A percentile compares a stretch with the other conserved stretches of the same genome.
These are phyloP conservation scores for Scaeva pyrastri DNA, from an alignment of 2,888 invertebrate species.

Conservation along the genomic window DNA sequence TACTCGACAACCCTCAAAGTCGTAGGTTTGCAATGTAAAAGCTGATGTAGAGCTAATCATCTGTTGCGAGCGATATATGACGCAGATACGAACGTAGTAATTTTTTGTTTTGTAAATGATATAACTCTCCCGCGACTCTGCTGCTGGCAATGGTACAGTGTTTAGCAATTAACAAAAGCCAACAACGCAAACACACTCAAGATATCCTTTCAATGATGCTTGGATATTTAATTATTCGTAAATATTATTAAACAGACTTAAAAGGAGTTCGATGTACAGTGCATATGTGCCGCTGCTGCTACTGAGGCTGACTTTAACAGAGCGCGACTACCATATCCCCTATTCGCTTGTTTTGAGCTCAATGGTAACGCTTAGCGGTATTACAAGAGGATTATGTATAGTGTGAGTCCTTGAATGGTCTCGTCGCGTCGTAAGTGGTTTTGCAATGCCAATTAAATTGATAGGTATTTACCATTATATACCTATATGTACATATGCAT, in stretches of 20 bases:
- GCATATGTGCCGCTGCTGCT: constrained; percentile 20
- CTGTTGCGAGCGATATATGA: constrained; percentile 55
- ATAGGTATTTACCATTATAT: constrained; percentile 48
- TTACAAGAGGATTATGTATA: constrained; percentile 56
- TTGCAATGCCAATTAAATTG: constrained; percentile 44
- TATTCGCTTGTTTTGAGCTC: constrained; percentile 12
- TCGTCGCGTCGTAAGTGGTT: constrained; percentile 37
- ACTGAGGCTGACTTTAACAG: background rate
- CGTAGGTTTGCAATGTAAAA: too few species aligned
- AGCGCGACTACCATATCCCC: constrained; percentile 14
- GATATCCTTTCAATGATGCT: constrained; percentile 54
- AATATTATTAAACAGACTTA: constrained; percentile 66
- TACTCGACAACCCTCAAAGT: constrained; percentile 41
- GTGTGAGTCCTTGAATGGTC: constrained; percentile 36
- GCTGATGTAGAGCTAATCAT: constrained; percentile 63
- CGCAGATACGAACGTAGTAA: background rate
- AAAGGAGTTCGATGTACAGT: constrained; percentile 50
- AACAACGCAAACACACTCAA: constrained; percentile 69
- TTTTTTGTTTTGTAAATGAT: constrained; percentile 6
- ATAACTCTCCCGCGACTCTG: constrained; percentile 16
- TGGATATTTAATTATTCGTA: constrained; percentile 69
- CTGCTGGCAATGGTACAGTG: constrained; percentile 21
- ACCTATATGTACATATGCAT: too few species aligned
- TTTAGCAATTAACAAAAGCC: constrained; percentile 62
- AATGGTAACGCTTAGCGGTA: constrained; percentile 63